These are phyloP conservation scores for Albula glossodonta DNA, from an alignment of 2,113 vertebrate genomes.

Conservation along the genomic window DNA sequence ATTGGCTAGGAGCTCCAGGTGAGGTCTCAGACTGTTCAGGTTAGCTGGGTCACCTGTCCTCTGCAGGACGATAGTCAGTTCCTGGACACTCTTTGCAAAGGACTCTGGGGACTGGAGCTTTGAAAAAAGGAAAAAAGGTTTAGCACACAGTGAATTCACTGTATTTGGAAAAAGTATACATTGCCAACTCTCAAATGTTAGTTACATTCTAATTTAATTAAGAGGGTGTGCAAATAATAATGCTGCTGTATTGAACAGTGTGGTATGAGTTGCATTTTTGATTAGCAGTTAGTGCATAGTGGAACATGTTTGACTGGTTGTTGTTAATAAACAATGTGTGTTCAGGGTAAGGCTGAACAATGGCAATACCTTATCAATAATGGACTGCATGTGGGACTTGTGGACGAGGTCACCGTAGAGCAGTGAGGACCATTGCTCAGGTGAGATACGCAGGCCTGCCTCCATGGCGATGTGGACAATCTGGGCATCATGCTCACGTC, in stretches of 20 bases:
- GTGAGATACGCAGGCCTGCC: conserved; percentile 93
- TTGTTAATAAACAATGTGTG: background rate
- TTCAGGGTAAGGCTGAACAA: background rate
- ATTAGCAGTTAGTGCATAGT: background rate
- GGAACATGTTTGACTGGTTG: background rate
- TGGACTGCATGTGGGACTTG: conserved; percentile 98
- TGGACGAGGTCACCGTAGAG: conserved; percentile 94
- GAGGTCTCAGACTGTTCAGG: conserved; percentile 86
- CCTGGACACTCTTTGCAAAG: conserved; percentile 96
- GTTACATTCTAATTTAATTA: background rate
- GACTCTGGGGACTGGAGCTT: conserved; percentile 95
- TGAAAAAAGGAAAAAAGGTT: background rate
- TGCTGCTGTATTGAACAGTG: background rate
- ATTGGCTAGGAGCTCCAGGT: conserved; percentile 90
- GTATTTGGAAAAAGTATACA: too few relatives aligned
- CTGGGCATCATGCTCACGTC: conserved; percentile 92
- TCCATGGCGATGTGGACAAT: conserved; percentile 98
- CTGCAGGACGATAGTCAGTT: conserved; percentile 94
- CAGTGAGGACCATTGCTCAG: conserved; percentile 96
- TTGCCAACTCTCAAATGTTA: background rate
- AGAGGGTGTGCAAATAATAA: background rate
- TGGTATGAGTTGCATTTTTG: background rate
- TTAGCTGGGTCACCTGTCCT: conserved; percentile 94
- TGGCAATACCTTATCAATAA: conserved; percentile 89
- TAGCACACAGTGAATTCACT: background rate